Evolutionary conservation across 2,113 vertebrate genomes (phyloP), one percentile per base, ranked within the genome.

Genomic region (Sarotherodon lohbergeri): DNA sequence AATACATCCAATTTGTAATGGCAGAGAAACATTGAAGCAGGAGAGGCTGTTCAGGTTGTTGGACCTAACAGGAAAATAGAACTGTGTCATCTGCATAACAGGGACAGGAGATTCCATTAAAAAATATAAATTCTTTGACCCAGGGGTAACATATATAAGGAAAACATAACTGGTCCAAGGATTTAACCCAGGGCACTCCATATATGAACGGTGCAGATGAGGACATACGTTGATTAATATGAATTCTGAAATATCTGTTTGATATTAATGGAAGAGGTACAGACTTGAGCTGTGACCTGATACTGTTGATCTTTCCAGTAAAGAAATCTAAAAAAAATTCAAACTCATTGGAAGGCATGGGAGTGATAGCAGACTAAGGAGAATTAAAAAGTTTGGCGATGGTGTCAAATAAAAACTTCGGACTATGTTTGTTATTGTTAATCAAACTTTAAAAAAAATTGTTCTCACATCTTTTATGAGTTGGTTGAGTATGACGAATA

Each of bases 1-100:
- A 32, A 61, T 61, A 61, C 57, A 61, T 61, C 57, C 8, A 61
- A 32, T 32, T 61, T 61, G 27, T 61, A 61, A 61, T 61, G 57
- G 57, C 57, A 61, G 57, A 61, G 17, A 61, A 61, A 61, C 8
- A 61, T 9, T 61, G 14, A 61, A 27, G 57, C 57, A 61, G 57
- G 57, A 61, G 55, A 56, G 55, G 27, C 0, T 32, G 14, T 17
- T 61, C 27, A 4, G 57, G 27, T 61, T 32, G 57, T 17, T 32
- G 27, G 27, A 32, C 14, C 27, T 61, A 32, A 61, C 57, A 32
- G 57, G 14, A 61, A 61, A 61, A 61, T 61, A 17, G 8, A 61
- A 32, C 14, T 61, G 14, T 61, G 57, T 61, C 57, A 61, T 61
- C 57, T 61, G 27, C 14, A 61, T 32, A 61, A 32, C 14, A 61